phyloP scores from a whole-genome alignment of 2,888 invertebrate species.

The Griposia aprilina region DNA sequence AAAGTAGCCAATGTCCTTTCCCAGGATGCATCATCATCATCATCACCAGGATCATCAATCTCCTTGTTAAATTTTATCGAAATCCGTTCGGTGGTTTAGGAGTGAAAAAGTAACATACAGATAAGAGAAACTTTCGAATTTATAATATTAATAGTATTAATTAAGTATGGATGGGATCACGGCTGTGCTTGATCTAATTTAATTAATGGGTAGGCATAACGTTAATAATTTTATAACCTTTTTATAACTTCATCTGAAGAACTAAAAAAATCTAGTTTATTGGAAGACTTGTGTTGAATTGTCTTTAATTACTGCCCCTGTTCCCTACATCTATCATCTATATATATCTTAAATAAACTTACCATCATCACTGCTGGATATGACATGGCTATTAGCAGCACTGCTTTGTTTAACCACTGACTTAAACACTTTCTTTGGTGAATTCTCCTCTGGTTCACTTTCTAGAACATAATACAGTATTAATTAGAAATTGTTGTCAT shows the following conservation, averaged over 20 bases:
- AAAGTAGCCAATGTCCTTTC: no score
- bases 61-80: no score
- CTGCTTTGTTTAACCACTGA: constrained; percentile 69
- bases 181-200: background rate
- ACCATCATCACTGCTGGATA: constrained; percentile 84
- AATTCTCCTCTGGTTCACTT: constrained; percentile 65
- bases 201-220: no score
- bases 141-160: no score
- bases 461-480: constrained; percentile 66
- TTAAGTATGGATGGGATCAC: background rate
- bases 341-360: no score
- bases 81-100: no score
- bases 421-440: constrained; percentile 60
- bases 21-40: no score
- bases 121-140: no score
- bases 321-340: constrained; percentile 79
- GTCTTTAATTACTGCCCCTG: constrained; percentile 73
- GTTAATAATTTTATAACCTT: background rate
- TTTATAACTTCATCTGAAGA: constrained; percentile 80
- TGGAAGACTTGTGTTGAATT: constrained; percentile 72
- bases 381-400: constrained; percentile 68
- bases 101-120: no score
- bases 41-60: no score
- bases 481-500: background rate
- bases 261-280: constrained; percentile 75